A percentile compares a stretch with the other conserved stretches of the same genome.
phyloP scores from a whole-genome alignment of 1,140 invertebrate genomes.

The Ptiloglossa arizonensis region DNA sequence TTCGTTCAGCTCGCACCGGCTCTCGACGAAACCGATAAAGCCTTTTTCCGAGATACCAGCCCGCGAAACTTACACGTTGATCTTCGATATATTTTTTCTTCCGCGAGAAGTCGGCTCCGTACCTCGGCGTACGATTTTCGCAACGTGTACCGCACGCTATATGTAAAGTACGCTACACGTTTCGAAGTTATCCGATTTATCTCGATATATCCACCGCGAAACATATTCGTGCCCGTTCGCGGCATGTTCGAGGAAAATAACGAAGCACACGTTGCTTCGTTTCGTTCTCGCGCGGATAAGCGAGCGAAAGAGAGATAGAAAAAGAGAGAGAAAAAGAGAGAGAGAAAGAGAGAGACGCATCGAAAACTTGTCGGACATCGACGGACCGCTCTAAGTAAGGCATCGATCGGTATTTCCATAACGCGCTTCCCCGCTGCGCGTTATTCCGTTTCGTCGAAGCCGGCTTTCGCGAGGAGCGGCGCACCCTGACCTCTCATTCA shows the following conservation, averaged over 20 bases:
- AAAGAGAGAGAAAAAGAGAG: slow-evolving; percentile 5
- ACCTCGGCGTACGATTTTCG: neutral
- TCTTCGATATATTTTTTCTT: neutral
- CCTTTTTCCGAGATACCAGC: neutral
- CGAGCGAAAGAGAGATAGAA: neutral
- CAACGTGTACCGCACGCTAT: neutral
- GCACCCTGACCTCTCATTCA: slow-evolving; percentile 60
- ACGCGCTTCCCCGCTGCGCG: slow-evolving; percentile 42
- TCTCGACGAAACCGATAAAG: neutral
- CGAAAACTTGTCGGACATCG: slow-evolving; percentile 50
- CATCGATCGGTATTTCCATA: slow-evolving; percentile 52
- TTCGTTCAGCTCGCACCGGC: too few relatives aligned
- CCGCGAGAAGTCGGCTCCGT: neutral
- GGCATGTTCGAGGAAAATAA: neutral
- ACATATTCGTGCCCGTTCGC: slow-evolving; percentile 1
- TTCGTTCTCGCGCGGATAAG: neutral
- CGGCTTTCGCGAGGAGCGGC: slow-evolving; percentile 53
- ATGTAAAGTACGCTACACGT: neutral
- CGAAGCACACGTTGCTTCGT: neutral
- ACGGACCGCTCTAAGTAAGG: slow-evolving; percentile 20
- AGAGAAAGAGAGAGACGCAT: slow-evolving; percentile 20
- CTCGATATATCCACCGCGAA: neutral
- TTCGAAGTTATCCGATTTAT: slow-evolving; percentile 10
- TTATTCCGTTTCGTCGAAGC: slow-evolving; percentile 56
- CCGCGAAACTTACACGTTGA: too few relatives aligned